A percentile compares a stretch with the other conserved stretches of the same genome.
phyloP scores from a whole-genome alignment of 2,113 vertebrate species.

The Empidonax alnorum region DNA sequence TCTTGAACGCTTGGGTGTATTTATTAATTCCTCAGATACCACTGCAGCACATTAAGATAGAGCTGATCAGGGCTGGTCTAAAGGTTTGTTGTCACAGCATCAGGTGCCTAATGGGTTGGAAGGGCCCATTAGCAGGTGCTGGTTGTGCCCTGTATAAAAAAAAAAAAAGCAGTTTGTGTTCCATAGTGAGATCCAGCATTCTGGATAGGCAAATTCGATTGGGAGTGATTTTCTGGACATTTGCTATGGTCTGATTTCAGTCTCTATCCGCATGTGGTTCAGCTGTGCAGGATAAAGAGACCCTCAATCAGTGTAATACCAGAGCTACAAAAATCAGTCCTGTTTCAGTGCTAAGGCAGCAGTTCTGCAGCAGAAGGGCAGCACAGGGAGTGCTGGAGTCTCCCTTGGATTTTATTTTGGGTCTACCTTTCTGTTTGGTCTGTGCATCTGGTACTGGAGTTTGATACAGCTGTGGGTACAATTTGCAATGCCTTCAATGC shows the following conservation, averaged over 20 bases:
- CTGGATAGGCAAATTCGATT: not conserved
- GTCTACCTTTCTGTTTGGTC: not conserved
- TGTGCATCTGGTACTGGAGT: not conserved
- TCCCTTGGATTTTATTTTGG: not conserved
- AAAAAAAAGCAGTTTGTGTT: not conserved
- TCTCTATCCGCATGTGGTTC: accelerated
- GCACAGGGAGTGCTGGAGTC: not conserved
- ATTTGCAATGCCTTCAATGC: not conserved
- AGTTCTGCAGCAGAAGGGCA: not conserved
- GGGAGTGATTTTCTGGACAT: not conserved
- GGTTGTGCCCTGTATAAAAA: not conserved
- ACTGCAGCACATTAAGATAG: not conserved
- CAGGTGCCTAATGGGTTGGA: accelerated
- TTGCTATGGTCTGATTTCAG: not conserved
- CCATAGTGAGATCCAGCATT: not conserved
- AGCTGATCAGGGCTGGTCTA: not conserved
- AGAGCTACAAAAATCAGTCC: not conserved
- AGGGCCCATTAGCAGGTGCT: not conserved
- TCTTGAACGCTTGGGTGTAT: not conserved
- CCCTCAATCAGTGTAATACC: not conserved
- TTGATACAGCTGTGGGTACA: not conserved
- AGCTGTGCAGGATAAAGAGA: not conserved
- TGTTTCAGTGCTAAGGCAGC: not conserved
- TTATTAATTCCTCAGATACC: not conserved
- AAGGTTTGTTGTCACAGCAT: not conserved